Base-by-base conservation (phyloP, 2,113 vertebrate genomes). In the Chrysemys picta region DNA sequence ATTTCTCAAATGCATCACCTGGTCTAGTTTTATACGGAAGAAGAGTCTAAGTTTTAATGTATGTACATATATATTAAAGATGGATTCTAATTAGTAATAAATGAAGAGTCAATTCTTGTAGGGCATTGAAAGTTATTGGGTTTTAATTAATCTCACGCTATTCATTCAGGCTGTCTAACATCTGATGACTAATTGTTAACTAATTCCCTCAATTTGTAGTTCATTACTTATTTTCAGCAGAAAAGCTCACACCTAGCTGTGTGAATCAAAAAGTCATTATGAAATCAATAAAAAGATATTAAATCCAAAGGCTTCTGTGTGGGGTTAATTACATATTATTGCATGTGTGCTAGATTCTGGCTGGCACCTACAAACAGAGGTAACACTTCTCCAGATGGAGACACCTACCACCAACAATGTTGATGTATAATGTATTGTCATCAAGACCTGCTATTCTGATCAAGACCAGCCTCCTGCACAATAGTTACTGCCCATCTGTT, bases 131-230 rank as follows among this genome's bases (percentile, higher is more conserved):
- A 95, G 95, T 88, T 90, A 94, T 94, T 89, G 49, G 75, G 87
- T 92, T 82, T 92, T 89, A 92, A 90, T 92, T 91, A 93, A 92
- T 94, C 95, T 89, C 84, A 93, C 42, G 16, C 88, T 91, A n/a
- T 93, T 94, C 89, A 91, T 89, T 93, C 90, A 90, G 87, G 94
- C 94, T 25, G 87, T 91, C 91, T 97, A 95, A 94, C 72, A 95
- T 93, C 85, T 92, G 94, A 86, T 92, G 90, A 94, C 93, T 97
- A 97, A 97, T 95, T 97, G 97, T 96, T 96, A 96, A 93, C 96
- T 97, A 97, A 97, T 98, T 96, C 91, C 85, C 96, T 95, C 96
- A 96, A 96, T 97, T 97, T 97, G 96, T 90, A 90, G 87, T 96
- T 94, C 95, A 94, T 97, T 95, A 96, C 95, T 97, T 95, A 95